These are phyloP conservation scores for Listrodromus nycthemerus DNA, from an alignment of 2,888 invertebrate species.

Conservation along the genomic window DNA sequence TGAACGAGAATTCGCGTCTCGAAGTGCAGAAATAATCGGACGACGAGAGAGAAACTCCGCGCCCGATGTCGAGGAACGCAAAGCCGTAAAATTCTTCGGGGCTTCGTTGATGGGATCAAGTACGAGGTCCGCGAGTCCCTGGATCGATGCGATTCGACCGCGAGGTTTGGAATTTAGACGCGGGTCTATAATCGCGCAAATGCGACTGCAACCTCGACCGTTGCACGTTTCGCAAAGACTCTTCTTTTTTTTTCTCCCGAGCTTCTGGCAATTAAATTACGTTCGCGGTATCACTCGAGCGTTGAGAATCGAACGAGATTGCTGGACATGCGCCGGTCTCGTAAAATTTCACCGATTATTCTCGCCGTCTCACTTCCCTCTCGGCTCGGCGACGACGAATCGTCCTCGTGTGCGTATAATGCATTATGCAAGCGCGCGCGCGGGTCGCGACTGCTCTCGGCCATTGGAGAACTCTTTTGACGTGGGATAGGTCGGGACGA, in stretches of 20 bases:
- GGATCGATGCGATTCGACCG: conserved; percentile 40
- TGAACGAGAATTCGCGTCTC: background rate
- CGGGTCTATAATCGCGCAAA: conserved; percentile 16
- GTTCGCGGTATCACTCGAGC: background rate
- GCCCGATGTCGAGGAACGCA: conserved; percentile 19
- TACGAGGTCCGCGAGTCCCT: conserved; percentile 32
- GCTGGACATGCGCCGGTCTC: conserved; percentile 9
- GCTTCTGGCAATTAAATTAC: conserved; percentile 8
- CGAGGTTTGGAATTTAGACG: conserved; percentile 16
- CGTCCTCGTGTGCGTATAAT: conserved; percentile 5
- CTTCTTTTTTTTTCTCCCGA: background rate
- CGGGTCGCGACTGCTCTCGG: conserved; percentile 18
- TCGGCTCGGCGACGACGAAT: background rate
- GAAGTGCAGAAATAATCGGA: conserved; percentile 38
- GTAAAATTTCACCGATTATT: conserved; percentile 21
- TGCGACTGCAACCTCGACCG: conserved; percentile 7
- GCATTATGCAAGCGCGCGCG: conserved; percentile 44
- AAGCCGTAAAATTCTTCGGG: conserved; percentile 31
- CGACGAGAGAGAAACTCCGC: conserved; percentile 11
- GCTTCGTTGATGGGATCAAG: conserved; percentile 54
- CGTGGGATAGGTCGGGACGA: conserved; percentile 40
- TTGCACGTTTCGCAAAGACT: background rate
- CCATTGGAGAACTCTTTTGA: conserved; percentile 9
- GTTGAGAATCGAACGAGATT: conserved; percentile 9
- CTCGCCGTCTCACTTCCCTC: conserved; percentile 1